Evolutionary conservation across 2,888 invertebrate genomes (phyloP).

Genomic region (Cantharis rustica): DNA sequence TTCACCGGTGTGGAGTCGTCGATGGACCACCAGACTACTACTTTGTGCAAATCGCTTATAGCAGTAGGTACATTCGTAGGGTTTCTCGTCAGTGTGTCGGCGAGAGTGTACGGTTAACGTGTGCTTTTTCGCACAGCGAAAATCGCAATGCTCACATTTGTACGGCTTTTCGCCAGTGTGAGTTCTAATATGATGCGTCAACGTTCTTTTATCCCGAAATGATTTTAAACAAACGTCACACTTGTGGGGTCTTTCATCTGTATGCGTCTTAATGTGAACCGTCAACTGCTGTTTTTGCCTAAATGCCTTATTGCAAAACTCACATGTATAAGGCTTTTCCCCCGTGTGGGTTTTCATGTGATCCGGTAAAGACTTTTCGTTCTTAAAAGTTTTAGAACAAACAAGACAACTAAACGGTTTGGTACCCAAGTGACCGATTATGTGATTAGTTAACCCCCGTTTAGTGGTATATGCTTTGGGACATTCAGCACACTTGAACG

Average conservation of each 20-base stretch:
- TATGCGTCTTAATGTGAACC: constrained; percentile 2
- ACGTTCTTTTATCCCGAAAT: background rate
- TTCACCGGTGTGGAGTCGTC: constrained; percentile 7
- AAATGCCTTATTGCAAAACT: background rate
- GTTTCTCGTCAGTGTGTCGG: constrained; percentile 16
- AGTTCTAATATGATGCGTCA: constrained; percentile 2
- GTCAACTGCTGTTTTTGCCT: background rate
- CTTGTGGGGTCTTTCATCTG: constrained; percentile 6
- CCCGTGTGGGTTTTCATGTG: constrained; percentile 12
- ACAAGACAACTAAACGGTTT: constrained; percentile 6
- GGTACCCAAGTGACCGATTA: constrained; percentile 1
- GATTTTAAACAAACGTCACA: constrained; percentile 7
- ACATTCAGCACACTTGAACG: constrained; percentile 4
- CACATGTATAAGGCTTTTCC: constrained; percentile 6
- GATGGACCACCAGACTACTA: background rate
- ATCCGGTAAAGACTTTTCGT: background rate
- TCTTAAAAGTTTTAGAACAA: constrained; percentile 1
- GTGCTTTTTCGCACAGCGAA: background rate
- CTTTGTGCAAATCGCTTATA: constrained; percentile 8
- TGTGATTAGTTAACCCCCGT: background rate
- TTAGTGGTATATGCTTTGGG: background rate
- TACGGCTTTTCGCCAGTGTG: constrained; percentile 16
- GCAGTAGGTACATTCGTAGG: constrained; percentile 9
- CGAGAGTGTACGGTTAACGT: constrained; percentile 5
- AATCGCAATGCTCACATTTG: constrained; percentile 8